Percentiles rank a stretch among this genome's conserved stretches.
Evolutionary conservation across 2,113 vertebrate species (phyloP).

Genomic region (Larimichthys polyactis): DNA sequence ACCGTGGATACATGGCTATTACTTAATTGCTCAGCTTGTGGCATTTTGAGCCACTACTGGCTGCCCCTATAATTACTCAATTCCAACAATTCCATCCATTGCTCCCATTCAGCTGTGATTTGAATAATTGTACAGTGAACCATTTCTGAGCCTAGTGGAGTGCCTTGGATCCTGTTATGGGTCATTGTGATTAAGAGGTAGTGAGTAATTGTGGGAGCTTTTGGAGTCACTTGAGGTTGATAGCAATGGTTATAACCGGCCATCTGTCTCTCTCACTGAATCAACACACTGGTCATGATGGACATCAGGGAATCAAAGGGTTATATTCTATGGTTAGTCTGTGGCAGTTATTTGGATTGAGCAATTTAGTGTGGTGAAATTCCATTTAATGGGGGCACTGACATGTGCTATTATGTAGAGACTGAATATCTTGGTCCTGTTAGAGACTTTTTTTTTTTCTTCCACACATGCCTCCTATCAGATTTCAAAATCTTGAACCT

Average conservation of each 20-base stretch:
- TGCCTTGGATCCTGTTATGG: slow-evolving; percentile 55
- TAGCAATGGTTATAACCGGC: slow-evolving; percentile 38
- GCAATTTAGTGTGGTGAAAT: neutral
- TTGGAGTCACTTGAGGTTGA: slow-evolving; percentile 68
- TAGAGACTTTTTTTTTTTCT: neutral
- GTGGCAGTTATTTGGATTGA: slow-evolving; percentile 16
- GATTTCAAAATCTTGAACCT: neutral
- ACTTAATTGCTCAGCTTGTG: slow-evolving; percentile 79
- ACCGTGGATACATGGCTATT: slow-evolving; percentile 74
- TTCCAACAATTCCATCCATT: slow-evolving; percentile 70
- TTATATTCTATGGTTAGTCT: slow-evolving; percentile 11
- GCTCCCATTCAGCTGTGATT: slow-evolving; percentile 74
- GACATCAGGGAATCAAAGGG: slow-evolving; percentile 21
- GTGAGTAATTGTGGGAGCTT: slow-evolving; percentile 65
- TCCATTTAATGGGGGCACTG: slow-evolving; percentile 5
- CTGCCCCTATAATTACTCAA: slow-evolving; percentile 77
- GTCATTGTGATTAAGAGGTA: slow-evolving; percentile 71
- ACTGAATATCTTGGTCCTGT: neutral
- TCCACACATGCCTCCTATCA: neutral
- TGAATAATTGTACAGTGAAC: slow-evolving; percentile 78
- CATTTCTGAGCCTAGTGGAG: slow-evolving; percentile 53
- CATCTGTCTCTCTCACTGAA: slow-evolving; percentile 47
- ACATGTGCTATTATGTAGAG: neutral
- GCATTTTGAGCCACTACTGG: slow-evolving; percentile 71
- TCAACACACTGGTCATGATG: slow-evolving; percentile 37